Evolutionary conservation across 2,888 invertebrate genomes (phyloP).

Genomic region (Oscheius sp.): DNA sequence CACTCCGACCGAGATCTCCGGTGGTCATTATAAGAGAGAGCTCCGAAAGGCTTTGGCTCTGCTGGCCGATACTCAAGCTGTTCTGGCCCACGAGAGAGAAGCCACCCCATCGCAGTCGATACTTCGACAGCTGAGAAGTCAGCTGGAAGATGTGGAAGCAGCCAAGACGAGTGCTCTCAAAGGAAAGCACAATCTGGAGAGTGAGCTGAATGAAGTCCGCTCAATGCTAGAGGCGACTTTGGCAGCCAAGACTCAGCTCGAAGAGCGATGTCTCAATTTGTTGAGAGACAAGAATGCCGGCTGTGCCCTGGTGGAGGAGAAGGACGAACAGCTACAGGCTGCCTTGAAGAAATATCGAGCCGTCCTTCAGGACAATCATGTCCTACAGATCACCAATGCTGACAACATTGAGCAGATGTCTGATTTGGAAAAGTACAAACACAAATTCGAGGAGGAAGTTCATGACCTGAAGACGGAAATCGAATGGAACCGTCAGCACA

Average conservation of each 20-base stretch:
- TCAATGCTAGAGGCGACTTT: constrained; percentile 76
- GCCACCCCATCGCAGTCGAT: constrained; percentile 45
- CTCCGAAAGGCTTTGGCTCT: constrained; percentile 57
- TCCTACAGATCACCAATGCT: constrained; percentile 74
- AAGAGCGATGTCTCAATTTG: constrained; percentile 46
- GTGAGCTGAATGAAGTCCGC: constrained; percentile 86
- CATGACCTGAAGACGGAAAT: constrained; percentile 49
- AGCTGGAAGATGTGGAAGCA: constrained; percentile 91
- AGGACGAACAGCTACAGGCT: constrained; percentile 78
- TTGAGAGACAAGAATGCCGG: constrained; percentile 53
- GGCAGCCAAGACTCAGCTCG: constrained; percentile 45
- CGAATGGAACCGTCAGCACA: constrained; percentile 46
- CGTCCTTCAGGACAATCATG: constrained; percentile 87
- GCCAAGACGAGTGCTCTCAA: constrained; percentile 87
- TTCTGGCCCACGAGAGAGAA: constrained; percentile 59
- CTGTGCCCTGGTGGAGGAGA: constrained; percentile 44
- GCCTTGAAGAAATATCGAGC: constrained; percentile 92
- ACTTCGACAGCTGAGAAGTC: constrained; percentile 68
- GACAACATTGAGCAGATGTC: constrained; percentile 62
- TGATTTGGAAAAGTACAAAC: constrained; percentile 54
- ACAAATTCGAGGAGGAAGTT: constrained; percentile 45
- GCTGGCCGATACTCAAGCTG: constrained; percentile 56
- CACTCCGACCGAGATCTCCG: constrained; percentile 16
- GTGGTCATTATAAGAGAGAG: constrained; percentile 55
- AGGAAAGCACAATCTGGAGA: constrained; percentile 86